phyloP scores from a whole-genome alignment of 1,140 invertebrate species.

The Physella acuta region DNA sequence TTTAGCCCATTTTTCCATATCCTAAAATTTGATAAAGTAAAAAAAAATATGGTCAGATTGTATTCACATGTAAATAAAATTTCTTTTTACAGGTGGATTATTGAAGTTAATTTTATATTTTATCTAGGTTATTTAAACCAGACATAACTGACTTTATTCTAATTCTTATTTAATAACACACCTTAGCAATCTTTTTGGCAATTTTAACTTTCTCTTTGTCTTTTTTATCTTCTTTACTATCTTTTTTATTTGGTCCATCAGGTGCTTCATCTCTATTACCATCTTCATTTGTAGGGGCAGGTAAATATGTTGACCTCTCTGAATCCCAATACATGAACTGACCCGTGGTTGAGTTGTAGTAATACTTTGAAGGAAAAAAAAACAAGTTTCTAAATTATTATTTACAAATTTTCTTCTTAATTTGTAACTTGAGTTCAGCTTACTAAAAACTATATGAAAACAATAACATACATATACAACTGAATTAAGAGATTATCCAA shows the following conservation, averaged over 20 bases:
- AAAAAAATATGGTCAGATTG: constrained; percentile 4
- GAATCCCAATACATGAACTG: constrained; percentile 95
- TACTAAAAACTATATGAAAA: too few relatives aligned
- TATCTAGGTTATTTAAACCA: not conserved
- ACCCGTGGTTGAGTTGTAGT: constrained; percentile 79
- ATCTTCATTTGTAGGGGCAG: constrained; percentile 38
- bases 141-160: not conserved
- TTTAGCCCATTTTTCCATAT: constrained; percentile 96
- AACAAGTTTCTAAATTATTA: not conserved
- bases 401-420: not conserved
- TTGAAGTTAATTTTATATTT: not conserved
- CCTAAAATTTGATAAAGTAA: constrained; percentile 53
- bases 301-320: constrained; percentile 53
- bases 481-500: too few relatives aligned
- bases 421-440: not conserved
- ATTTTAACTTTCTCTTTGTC: constrained; percentile 90
- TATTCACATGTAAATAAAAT: not conserved
- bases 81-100: not conserved
- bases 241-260: constrained; percentile 29
- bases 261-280: constrained; percentile 3
- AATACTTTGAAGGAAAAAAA: constrained; percentile 57
- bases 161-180: constrained; percentile 36
- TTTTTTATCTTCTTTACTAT: constrained; percentile 52
- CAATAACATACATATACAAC: too few relatives aligned
- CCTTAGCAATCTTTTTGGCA: constrained; percentile 96